These are phyloP conservation scores for Stenodera caucasica DNA, from an alignment of 2,888 invertebrate genomes.

Conservation along the genomic window DNA sequence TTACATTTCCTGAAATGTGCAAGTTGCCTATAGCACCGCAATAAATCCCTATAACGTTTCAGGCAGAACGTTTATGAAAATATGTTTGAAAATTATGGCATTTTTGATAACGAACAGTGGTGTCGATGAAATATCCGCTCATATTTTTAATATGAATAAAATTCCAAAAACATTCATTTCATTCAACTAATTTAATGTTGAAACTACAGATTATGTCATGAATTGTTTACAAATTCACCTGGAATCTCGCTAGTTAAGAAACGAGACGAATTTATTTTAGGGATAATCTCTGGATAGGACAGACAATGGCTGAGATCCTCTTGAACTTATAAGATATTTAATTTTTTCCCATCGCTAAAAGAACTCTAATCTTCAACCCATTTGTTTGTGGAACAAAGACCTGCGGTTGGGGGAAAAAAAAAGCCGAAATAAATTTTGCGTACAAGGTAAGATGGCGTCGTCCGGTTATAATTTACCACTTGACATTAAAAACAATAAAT, in stretches of 20 bases:
- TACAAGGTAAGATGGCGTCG: not conserved
- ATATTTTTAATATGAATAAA: no score
- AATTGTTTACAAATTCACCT: not conserved
- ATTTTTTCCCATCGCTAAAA: no score
- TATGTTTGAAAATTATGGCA: conserved; percentile 40
- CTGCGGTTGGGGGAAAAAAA: no score
- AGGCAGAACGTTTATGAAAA: conserved; percentile 39
- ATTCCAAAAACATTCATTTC: no score
- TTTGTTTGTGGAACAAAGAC: not conserved
- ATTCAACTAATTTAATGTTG: no score
- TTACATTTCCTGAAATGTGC: conserved; percentile 40
- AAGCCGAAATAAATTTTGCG: not conserved
- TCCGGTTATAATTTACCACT: conserved; percentile 18
- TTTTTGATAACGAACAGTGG: conserved; percentile 34
- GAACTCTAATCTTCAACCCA: not conserved
- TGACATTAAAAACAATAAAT: conserved; percentile 42
- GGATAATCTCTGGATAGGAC: conserved; percentile 16
- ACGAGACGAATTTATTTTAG: conserved; percentile 11
- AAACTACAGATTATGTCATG: not conserved
- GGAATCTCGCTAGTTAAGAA: not conserved
- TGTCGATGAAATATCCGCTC: conserved; percentile 27
- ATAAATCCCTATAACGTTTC: conserved; percentile 42
- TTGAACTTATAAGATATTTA: conserved; percentile 11
- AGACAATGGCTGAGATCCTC: not conserved
- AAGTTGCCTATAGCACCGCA: conserved; percentile 36